phyloP scores from a whole-genome alignment of 2,113 vertebrate species.

The Hypocryptadius cinnamomeus region DNA sequence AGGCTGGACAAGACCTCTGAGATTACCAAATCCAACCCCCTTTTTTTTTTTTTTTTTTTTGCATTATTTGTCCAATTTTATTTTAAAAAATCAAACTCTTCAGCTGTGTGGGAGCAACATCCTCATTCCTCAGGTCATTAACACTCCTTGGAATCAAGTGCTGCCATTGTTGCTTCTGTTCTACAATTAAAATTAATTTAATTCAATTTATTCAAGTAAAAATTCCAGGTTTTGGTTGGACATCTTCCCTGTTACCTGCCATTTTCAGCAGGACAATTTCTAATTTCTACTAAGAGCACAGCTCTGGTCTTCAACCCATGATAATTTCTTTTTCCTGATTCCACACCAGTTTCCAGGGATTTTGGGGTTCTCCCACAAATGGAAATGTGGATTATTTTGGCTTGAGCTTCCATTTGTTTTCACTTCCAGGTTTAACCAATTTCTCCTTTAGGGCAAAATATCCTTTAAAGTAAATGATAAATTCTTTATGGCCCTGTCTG shows the following conservation, averaged over 20 bases:
- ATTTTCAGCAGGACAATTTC: not conserved
- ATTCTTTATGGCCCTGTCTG: no score
- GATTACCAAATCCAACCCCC: not conserved
- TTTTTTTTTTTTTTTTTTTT: not conserved
- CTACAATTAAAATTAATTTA: no score
- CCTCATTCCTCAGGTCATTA: not conserved
- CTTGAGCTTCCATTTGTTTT: no score
- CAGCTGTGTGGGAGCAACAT: not conserved
- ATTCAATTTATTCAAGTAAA: not conserved
- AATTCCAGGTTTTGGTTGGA: not conserved
- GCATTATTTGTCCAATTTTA: not conserved
- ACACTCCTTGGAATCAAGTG: not conserved
- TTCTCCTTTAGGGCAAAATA: no score
- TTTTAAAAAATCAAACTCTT: not conserved
- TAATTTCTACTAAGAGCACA: no score
- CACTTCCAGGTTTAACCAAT: no score
- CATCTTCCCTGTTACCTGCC: not conserved
- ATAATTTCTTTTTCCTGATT: no score
- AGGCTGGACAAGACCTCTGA: not conserved
- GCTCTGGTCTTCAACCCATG: no score
- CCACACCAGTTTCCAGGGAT: no score
- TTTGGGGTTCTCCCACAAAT: no score
- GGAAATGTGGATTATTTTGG: no score
- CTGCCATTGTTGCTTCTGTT: not conserved
- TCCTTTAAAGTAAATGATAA: no score